Evolutionary conservation across 2,113 vertebrate species (phyloP), one percentile per base, ranked within the genome.

Genomic region (Alces alces): DNA sequence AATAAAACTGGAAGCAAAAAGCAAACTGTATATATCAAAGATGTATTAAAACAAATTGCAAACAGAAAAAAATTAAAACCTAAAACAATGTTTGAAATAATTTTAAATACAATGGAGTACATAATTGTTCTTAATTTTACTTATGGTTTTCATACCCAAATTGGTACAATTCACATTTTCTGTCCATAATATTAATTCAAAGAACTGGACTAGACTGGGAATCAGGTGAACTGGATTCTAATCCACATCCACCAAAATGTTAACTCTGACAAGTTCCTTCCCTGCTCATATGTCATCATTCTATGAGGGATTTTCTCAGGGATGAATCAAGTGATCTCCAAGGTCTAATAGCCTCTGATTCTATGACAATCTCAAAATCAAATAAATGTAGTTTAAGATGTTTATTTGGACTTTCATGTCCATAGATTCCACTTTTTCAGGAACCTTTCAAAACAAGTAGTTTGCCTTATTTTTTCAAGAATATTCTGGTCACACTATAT

Each of bases 341-440:
- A 15, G 14, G 14, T 86, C n/a, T 87, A 64, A 89, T 7, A 39
- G 52, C 5, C 27, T 79, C 13, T 78, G 36, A 95, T 83, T 96
- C n/a, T 60, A 70, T 87, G 45, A 84, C 28, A 93, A 82, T 76
- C 19, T 90, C 33, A 70, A 91, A 96, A 93, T 93, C 27, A 93
- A 91, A 66, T n/a, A 80, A 94, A 64, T 76, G 58, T 83, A 95
- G 19, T 47, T 78, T n/a, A 92, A 89, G 47, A 9, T 52, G 4
- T 47, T 73, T 96, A 79, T 70, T 85, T 84, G 73, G 12, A 84
- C 23, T 76, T 94, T 83, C n/a, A 60, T 85, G 39, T 83, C 19
- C 50, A 87, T 16, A 90, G 17, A 73, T 82, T 90, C 15, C 39
- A 87, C 5, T 27, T 82, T 92, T 90, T 92, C 30, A 47, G 30